Evolutionary conservation across 1,140 invertebrate genomes (phyloP), one percentile per base, ranked within the genome.

Genomic region (Euglossa dilemma): DNA sequence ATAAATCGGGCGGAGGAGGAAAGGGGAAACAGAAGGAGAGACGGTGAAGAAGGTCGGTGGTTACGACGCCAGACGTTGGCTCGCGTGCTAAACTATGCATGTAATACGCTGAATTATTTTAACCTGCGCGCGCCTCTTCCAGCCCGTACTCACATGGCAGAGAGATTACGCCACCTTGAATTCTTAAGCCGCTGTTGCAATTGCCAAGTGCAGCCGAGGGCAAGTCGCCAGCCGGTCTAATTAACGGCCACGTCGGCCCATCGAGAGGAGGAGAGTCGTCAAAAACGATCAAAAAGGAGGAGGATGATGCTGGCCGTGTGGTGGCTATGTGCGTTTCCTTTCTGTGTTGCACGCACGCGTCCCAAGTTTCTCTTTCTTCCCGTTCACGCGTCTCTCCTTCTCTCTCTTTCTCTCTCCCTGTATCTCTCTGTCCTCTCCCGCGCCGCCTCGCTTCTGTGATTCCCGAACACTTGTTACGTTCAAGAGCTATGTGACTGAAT

Each of bases 21-120:
- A 52, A 54, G 64, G 56, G 57, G 54, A 71, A 72, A 69, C 23
- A 61, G 86, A 18, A 43, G 64, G 43, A 59, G 54, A 43, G 47
- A 52, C 50, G 50, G 23, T 25, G 72, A 87, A 80, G 82, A 74
- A 85, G 86, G 67, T 73, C 57, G 78, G 71, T 59, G 64, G 59
- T 84, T 87, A 76, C 47, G 54, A 74, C 36, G 59, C 11, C 36
- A 82, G 59, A 59, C 64, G 47, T 20, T 80, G 74, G 77, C 67
- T 85, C 72, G 56, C 74, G 80, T 84, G 85, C 64, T 85, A 91
- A 90, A 89, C 87, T 91, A 86, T 84, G 89, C 87, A 83, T 85
- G 83, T 90, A 89, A 91, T 88, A 81, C 80, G 85, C 76, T 86
- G 89, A 89, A 90, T 88, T 86, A 89, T 89, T 84, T 89, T 70